Base-by-base conservation (phyloP, 2,797 vertebrate genomes). In the Tokudaia tokunoshimensis region DNA sequence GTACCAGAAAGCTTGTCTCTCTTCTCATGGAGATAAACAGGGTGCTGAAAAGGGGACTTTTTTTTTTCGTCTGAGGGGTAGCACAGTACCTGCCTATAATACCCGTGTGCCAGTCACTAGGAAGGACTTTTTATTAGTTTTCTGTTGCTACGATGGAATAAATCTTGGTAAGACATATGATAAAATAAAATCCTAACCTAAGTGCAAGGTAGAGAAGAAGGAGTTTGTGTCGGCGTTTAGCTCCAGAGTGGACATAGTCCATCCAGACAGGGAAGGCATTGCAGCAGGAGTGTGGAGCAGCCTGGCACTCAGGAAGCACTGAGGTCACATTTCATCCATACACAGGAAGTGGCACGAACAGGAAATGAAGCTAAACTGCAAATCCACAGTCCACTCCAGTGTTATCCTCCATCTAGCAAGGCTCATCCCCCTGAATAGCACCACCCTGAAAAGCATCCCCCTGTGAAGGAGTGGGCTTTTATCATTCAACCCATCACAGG, bases 21-120 rank as follows among this genome's bases (percentile, higher is more conserved):
- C 15, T 94, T 89, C 74, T 92, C 29, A 61, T 55, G 29, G 57
- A 82, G 31, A 63, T 34, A 70, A 80, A 82, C 74, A 31, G 34
- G 7, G 24, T 91, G 17, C 86, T 63, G 44, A 83, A 41, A 80
- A 89, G 63, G 74, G 34, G 82, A 50, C 11, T 1, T 11, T 61
- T 94, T 20, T 57, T 61, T 94, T 76, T 80, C 26, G 67, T 89
- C 41, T 44, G 19, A n/a, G 31, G n/a, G 34, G 83, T 93, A 80
- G 70, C 82, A 59, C 52, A 87, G 50, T 29, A 61, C 70, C 70
- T 80, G 44, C 26, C 61, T 59, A 65, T 72, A 55, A 91, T 78
- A 34, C 37, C 63, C 76, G 10, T 8, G 9, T 50, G 22, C 44
- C 63, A 76, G 88, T 55, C 37, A 37, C 78, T 31, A 72, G 82